phyloP scores from a whole-genome alignment of 2,888 invertebrate genomes.

The Patella caerulea region DNA sequence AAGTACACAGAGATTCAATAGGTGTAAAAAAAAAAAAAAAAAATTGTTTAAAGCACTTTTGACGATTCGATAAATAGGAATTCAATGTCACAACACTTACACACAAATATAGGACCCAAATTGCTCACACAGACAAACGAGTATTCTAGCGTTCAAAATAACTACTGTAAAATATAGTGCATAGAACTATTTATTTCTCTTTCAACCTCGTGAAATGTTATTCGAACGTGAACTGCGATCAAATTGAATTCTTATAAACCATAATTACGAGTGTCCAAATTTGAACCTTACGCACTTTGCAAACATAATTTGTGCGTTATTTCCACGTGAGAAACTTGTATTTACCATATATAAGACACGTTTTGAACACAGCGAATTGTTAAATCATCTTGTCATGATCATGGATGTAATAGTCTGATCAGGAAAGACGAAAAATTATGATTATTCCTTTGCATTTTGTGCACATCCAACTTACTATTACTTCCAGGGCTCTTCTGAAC shows the following conservation, averaged over 20 bases:
- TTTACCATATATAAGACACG: too few species aligned
- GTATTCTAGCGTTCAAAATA: background rate
- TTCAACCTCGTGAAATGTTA: background rate
- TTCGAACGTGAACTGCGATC: too few species aligned
- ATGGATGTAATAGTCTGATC: too few species aligned
- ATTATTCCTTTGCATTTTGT: conserved; percentile 7
- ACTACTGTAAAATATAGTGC: background rate
- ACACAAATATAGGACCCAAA: background rate
- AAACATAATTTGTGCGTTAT: too few species aligned
- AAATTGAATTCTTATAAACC: too few species aligned
- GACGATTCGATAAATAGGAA: background rate
- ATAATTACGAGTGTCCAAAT: too few species aligned
- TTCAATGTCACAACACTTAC: conserved; percentile 10
- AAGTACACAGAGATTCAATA: conserved; percentile 10
- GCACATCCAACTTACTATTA: background rate
- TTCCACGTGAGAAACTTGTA: too few species aligned
- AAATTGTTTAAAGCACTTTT: background rate
- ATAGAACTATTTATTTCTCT: background rate
- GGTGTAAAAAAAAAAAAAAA: background rate
- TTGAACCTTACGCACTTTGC: too few species aligned
- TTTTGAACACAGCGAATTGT: too few species aligned
- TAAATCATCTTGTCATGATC: too few species aligned
- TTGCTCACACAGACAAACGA: conserved; percentile 1
- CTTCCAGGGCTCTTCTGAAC: too few species aligned
- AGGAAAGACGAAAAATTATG: background rate